Base-by-base conservation (phyloP, 2,888 invertebrate genomes). In the Germaria angustata region DNA sequence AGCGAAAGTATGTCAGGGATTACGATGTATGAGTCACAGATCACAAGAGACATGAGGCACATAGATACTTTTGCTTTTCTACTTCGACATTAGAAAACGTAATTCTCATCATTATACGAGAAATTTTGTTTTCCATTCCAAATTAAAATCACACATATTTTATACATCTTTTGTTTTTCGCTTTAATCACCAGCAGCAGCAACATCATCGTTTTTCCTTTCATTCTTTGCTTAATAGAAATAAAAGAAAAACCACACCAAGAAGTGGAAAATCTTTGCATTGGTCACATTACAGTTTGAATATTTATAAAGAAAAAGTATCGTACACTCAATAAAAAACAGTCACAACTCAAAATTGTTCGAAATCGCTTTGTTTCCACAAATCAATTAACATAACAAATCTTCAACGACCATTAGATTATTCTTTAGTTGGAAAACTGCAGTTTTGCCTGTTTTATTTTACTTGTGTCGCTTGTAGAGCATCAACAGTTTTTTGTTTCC, bases 1-100 rank as follows among this genome's bases (percentile, higher is more conserved):
- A 44, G 20, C 13, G 34, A 80, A 80, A 75, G 80, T 80, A 34
- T 80, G 80, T 80, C 80, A 80, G 80, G 80, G 75, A 65, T 76
- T 61, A 28, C 20, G 20, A 34, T 51, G 63, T 55, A n/a, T 73
- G 46, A 44, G 32, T 65, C 55, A 46, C 41, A 61, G 51, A 24
- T 61, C 59, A 57, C 20, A 15, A 46, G 46, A 71, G 66, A 57
- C 44, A 28, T 17, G 2, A 24, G 77, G 49, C 61, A 55, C 44
- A 36, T 46, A 39, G n/a, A n/a, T n/a, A n/a, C 66, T 41, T 61
- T 61, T 72, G 17, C 28, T 59, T 66, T 51, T 65, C 13, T 34
- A 0, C 3, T 53, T 53, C 2, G 32, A 53, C 17, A 36, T 13
- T 5, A 20, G 34, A 13, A 32, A 55, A 55, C 32, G 22, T 32